These are phyloP conservation scores for Amiota minor DNA, from an alignment of 2,888 invertebrate genomes.

Conservation along the genomic window DNA sequence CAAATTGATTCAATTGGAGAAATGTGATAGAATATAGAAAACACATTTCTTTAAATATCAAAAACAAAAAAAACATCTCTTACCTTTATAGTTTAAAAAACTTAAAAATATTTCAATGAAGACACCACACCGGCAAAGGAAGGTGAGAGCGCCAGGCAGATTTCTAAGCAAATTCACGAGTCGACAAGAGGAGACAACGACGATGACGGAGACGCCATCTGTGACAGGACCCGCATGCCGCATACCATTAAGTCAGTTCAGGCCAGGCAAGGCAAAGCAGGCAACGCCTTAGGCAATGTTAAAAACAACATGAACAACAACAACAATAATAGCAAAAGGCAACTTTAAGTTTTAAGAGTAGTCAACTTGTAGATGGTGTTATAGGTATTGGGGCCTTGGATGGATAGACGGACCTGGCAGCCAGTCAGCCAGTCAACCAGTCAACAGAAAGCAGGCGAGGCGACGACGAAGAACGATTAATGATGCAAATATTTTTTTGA, in stretches of 20 bases:
- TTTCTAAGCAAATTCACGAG: no score
- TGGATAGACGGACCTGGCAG: neutral
- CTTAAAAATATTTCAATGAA: no score
- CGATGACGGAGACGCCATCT: conserved; percentile 72
- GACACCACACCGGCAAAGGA: no score
- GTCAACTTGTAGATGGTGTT: conserved; percentile 59
- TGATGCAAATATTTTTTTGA: conserved; percentile 57
- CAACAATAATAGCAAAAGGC: conserved; percentile 50
- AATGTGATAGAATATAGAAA: no score
- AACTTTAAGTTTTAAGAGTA: conserved; percentile 38
- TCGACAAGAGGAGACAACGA: conserved; percentile 57
- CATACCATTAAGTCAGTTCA: no score
- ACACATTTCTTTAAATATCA: no score
- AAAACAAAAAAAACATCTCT: no score
- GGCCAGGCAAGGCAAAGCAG: conserved; percentile 1
- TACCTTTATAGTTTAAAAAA: no score
- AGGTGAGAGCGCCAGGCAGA: no score
- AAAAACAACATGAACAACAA: conserved; percentile 33
- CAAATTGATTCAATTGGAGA: no score
- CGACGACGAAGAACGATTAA: conserved; percentile 20
- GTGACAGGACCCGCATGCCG: conserved; percentile 48
- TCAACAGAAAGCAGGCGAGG: neutral
- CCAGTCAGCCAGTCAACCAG: neutral
- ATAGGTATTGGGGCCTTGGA: conserved; percentile 33
- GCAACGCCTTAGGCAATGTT: conserved; percentile 37